phyloP scores from a whole-genome alignment of 2,888 invertebrate genomes.

The Latrodectus hesperus region DNA sequence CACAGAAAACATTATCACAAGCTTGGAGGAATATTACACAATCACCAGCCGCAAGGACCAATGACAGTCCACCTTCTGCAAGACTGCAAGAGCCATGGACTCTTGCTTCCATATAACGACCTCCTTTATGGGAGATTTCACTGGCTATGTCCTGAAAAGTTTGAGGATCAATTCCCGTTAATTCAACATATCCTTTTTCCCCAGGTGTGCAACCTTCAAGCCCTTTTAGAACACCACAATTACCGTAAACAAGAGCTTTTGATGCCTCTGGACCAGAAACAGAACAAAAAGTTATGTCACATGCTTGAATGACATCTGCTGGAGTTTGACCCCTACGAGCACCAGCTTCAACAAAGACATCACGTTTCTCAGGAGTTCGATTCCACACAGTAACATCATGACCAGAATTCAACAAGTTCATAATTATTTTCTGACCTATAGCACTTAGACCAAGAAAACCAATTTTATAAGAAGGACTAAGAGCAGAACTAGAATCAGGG shows the following conservation, averaged over 20 bases:
- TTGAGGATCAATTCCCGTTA: constrained; percentile 96
- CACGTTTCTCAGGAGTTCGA: constrained; percentile 90
- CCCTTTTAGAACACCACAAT: constrained; percentile 91
- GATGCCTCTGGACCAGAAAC: constrained; percentile 95
- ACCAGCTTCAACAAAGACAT: constrained; percentile 89
- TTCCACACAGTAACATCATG: constrained; percentile 94
- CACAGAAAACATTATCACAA: constrained; percentile 94
- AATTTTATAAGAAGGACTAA: constrained; percentile 82
- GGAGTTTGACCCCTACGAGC: constrained; percentile 90
- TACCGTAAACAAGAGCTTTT: constrained; percentile 96
- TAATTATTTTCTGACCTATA: constrained; percentile 96
- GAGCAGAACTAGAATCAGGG: neutral
- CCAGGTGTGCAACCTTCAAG: constrained; percentile 77
- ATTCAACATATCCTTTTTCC: constrained; percentile 94
- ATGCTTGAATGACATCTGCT: constrained; percentile 91
- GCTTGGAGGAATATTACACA: constrained; percentile 94
- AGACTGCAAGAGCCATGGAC: constrained; percentile 93
- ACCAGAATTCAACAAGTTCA: constrained; percentile 93
- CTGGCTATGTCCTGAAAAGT: constrained; percentile 94
- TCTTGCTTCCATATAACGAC: constrained; percentile 93
- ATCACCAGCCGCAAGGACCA: constrained; percentile 94
- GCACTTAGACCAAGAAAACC: constrained; percentile 96
- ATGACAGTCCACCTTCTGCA: constrained; percentile 87
- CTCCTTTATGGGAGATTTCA: constrained; percentile 81
- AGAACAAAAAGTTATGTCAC: constrained; percentile 96